These are phyloP conservation scores for Drosophila sproati DNA, from an alignment of 1,140 invertebrate species.

Conservation along the genomic window DNA sequence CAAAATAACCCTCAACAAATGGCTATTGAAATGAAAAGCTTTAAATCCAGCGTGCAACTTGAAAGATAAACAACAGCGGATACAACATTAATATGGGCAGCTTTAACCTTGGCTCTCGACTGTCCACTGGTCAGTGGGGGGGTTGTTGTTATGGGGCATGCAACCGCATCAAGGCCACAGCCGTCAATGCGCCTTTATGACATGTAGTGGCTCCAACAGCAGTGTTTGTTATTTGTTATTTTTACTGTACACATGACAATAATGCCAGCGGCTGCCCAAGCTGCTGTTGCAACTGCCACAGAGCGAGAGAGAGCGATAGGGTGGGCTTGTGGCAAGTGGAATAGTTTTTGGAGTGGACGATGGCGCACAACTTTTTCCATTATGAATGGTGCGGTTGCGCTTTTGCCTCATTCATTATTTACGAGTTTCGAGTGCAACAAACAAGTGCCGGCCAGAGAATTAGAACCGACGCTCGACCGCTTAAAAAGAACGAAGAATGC, in stretches of 20 bases:
- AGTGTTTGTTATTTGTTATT: conserved; percentile 80
- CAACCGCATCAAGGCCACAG: conserved; percentile 75
- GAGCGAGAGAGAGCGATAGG: background rate
- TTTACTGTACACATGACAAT: conserved; percentile 83
- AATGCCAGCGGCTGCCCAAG: conserved; percentile 57
- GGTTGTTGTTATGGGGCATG: background rate
- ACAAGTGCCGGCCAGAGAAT: conserved; percentile 78
- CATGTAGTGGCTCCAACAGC: conserved; percentile 40
- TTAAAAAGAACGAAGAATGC: conserved; percentile 39
- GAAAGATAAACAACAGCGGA: conserved; percentile 63
- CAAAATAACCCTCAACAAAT: conserved; percentile 10
- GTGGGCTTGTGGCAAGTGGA: conserved; percentile 62
- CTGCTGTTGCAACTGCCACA: conserved; percentile 16
- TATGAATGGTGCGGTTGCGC: conserved; percentile 82
- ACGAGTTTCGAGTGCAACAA: conserved; percentile 82
- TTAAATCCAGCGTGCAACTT: background rate
- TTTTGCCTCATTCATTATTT: conserved; percentile 80
- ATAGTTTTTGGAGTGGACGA: conserved; percentile 72
- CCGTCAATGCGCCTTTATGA: conserved; percentile 41
- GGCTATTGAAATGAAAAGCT: conserved; percentile 32
- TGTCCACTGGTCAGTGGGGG: background rate
- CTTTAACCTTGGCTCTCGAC: conserved; percentile 70
- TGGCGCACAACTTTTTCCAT: conserved; percentile 73
- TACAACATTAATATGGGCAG: conserved; percentile 75
- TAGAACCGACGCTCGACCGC: conserved; percentile 71